Percentiles rank a stretch among this genome's conserved stretches.
phyloP scores from a whole-genome alignment of 2,113 vertebrate genomes.

The Pungitius pungitius region DNA sequence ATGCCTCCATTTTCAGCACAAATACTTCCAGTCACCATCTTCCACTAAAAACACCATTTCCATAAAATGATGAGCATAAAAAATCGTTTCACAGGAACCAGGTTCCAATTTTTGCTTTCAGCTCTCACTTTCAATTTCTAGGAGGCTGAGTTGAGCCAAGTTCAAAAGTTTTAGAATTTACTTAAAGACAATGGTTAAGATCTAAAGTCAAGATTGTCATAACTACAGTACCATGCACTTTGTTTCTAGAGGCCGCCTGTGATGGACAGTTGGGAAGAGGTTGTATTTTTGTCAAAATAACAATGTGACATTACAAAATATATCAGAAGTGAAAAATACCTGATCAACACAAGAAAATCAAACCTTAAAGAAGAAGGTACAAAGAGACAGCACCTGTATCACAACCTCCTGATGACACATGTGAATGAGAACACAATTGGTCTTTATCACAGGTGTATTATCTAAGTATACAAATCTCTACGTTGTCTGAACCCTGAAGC shows the following conservation, averaged over 20 bases:
- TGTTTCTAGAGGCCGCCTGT: background rate
- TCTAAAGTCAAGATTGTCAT: background rate
- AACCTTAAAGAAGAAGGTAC: background rate
- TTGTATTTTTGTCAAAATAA: background rate
- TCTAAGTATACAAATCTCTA: background rate
- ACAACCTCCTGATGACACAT: background rate
- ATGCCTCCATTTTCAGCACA: slow-evolving; percentile 54
- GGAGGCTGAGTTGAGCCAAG: background rate
- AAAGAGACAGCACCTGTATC: background rate
- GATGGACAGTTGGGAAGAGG: no score
- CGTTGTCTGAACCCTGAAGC: background rate
- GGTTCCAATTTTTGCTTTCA: slow-evolving; percentile 10
- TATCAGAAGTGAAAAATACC: background rate
- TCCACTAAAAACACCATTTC: slow-evolving; percentile 3
- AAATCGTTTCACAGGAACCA: background rate
- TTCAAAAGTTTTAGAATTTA: background rate
- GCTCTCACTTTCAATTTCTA: background rate
- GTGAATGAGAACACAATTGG: background rate
- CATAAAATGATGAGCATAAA: background rate
- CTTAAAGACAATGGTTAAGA: background rate
- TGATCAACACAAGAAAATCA: background rate
- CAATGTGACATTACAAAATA: background rate
- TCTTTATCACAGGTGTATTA: background rate
- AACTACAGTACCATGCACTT: background rate
- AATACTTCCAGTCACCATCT: slow-evolving; percentile 38